Conservation (phyloP, 2,113 vertebrate species). For the Ellobius talpinus region DNA sequence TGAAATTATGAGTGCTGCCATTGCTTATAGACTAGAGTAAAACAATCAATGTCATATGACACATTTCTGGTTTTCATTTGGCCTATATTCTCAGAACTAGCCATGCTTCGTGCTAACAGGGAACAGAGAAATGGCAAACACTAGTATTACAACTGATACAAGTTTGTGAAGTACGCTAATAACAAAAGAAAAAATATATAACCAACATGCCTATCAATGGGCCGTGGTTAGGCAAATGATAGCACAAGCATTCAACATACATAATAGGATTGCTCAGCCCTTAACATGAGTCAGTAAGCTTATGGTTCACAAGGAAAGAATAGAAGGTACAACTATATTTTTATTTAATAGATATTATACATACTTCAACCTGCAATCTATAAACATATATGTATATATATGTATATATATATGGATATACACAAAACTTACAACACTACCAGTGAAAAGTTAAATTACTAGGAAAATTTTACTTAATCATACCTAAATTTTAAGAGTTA, state of each 20-base stretch:
- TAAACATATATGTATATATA: neutral
- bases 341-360: neutral
- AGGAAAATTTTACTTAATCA: conserved; percentile 28
- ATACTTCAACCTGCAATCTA: neutral
- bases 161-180: neutral
- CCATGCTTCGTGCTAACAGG: neutral
- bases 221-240: conserved; percentile 12
- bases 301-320: neutral
- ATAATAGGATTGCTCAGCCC: neutral
- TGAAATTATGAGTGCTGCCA: neutral
- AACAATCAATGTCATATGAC: conserved; percentile 1
- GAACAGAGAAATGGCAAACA: neutral
- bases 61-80: conserved; percentile 7
- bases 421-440: neutral
- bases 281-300: neutral
- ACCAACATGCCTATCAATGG: neutral
- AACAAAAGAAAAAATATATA: conserved; percentile 52
- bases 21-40: neutral
- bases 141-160: neutral
- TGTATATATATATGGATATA: neutral
- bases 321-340: neutral
- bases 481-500: conserved; percentile 39
- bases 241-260: neutral
- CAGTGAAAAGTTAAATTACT: neutral
- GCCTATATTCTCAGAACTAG: neutral